These are phyloP conservation scores for Leptonema lineaticorne DNA, from an alignment of 1,140 invertebrate genomes.

Conservation along the genomic window DNA sequence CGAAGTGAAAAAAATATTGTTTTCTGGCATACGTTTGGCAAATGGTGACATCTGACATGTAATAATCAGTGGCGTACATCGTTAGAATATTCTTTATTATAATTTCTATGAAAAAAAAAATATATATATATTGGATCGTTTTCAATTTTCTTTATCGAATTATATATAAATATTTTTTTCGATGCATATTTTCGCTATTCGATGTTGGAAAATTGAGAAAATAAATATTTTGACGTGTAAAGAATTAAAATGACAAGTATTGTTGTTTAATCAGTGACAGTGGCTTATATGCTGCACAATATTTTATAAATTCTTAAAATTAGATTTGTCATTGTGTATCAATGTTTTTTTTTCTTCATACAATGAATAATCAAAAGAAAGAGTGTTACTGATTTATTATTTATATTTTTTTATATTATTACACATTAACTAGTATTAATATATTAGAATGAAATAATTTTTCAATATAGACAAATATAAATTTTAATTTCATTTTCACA, in stretches of 20 bases:
- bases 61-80: not conserved
- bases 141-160: not conserved
- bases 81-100: not conserved
- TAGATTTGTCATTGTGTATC: too few species aligned
- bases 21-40: not conserved
- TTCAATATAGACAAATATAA: too few species aligned
- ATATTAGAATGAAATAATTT: too few species aligned
- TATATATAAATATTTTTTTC: too few species aligned
- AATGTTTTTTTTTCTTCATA: too few species aligned
- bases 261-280: not conserved
- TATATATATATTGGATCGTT: not conserved
- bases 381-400: too few species aligned
- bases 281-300: not conserved
- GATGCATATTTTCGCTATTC: not conserved
- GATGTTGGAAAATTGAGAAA: not conserved
- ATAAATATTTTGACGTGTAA: not conserved
- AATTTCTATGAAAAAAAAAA: not conserved
- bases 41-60: slow-evolving; percentile 1
- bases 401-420: too few species aligned
- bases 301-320: too few species aligned
- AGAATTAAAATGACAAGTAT: not conserved
- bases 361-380: too few species aligned
- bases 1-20: not conserved
- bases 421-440: too few species aligned
- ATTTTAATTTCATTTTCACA: too few species aligned